Percentiles rank a stretch among this genome's conserved stretches.
These are phyloP conservation scores for Nematopogon swammerdamellus DNA, from an alignment of 2,888 invertebrate genomes.

Conservation along the genomic window DNA sequence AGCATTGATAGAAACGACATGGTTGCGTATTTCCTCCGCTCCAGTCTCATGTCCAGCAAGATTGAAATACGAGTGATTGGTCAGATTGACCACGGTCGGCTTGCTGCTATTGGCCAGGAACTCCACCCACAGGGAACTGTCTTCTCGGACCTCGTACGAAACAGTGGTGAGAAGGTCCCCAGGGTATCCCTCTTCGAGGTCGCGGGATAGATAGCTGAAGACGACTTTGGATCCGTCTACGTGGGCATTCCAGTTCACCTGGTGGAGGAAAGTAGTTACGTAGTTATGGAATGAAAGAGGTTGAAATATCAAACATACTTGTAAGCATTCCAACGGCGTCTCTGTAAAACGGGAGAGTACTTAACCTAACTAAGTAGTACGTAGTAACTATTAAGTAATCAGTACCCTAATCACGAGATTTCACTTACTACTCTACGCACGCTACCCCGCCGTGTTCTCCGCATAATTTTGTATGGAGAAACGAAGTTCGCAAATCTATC, in stretches of 20 bases:
- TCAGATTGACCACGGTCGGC: conserved; percentile 83
- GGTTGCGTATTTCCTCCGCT: conserved; percentile 63
- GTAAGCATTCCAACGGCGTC: too few relatives aligned
- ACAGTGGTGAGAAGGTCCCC: conserved; percentile 73
- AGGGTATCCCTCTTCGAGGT: conserved; percentile 88
- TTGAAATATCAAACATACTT: too few relatives aligned
- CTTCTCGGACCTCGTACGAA: conserved; percentile 65
- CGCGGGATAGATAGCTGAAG: conserved; percentile 71
- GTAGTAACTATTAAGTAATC: too few relatives aligned
- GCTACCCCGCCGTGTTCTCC: too few relatives aligned
- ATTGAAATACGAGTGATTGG: conserved; percentile 94
- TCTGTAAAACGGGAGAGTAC: too few relatives aligned
- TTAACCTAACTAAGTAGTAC: too few relatives aligned
- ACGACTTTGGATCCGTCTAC: conserved; percentile 59
- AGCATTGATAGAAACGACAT: conserved; percentile 67
- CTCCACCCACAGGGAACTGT: conserved; percentile 66
- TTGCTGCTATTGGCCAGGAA: conserved; percentile 71
- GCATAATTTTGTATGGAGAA: too few relatives aligned
- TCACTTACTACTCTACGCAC: too few relatives aligned
- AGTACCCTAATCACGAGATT: too few relatives aligned
- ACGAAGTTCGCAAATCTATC: too few relatives aligned
- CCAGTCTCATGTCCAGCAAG: conserved; percentile 78
- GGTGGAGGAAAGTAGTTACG: too few relatives aligned
- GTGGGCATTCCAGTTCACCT: conserved; percentile 64
- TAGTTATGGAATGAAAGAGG: too few relatives aligned